phyloP scores from a whole-genome alignment of 2,797 vertebrate species.

The Hirundo rustica region DNA sequence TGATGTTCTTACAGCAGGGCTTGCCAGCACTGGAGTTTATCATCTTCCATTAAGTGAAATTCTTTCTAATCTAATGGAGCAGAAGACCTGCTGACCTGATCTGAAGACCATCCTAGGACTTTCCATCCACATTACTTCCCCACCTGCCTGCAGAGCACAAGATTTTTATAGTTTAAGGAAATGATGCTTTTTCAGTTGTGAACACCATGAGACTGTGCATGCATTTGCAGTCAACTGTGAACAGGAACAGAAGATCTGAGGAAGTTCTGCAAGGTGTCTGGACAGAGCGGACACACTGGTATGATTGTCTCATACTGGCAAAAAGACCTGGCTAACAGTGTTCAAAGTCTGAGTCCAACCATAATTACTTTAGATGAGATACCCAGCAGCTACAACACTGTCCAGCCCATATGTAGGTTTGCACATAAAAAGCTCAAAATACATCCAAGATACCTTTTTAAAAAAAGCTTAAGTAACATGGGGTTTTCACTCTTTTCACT shows the following conservation, averaged over 20 bases:
- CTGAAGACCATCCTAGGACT: background rate
- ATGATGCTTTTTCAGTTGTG: background rate
- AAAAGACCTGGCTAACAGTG: background rate
- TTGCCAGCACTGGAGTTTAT: background rate
- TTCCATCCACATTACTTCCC: background rate
- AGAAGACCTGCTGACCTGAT: background rate
- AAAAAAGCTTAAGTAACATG: background rate
- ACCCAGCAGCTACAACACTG: background rate
- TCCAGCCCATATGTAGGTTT: background rate
- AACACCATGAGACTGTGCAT: fast-evolving
- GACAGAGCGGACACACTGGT: background rate
- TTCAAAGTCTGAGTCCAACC: background rate
- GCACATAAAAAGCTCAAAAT: background rate
- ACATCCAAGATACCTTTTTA: background rate
- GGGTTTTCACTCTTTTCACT: background rate
- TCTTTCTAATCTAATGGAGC: background rate
- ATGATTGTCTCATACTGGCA: background rate
- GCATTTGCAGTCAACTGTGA: background rate
- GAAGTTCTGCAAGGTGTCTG: background rate
- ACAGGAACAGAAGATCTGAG: background rate
- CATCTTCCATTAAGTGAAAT: background rate
- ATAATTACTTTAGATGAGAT: background rate
- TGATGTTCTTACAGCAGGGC: background rate
- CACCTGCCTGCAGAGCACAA: background rate
- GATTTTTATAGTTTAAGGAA: background rate